Conservation (phyloP, 1,140 invertebrate genomes). For the Zophobas atratus region DNA sequence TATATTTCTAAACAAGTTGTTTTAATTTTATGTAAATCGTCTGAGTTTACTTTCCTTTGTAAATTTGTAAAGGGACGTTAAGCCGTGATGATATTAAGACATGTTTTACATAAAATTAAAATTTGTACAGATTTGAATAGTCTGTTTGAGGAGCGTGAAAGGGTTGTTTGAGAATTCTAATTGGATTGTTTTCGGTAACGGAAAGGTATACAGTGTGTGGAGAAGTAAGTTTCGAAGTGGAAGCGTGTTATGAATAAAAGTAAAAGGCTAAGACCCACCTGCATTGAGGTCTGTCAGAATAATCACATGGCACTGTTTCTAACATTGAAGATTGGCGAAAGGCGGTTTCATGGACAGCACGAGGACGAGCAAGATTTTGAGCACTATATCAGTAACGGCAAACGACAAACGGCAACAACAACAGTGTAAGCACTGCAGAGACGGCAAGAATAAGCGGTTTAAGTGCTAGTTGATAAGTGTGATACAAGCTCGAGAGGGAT, state of each 20-base stretch:
- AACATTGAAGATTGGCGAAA: conserved; percentile 59
- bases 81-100: background rate
- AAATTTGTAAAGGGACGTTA: background rate
- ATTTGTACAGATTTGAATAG: background rate
- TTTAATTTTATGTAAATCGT: conserved; percentile 4
- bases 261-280: conserved; percentile 54
- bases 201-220: background rate
- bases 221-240: background rate
- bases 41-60: background rate
- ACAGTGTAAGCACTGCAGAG: conserved; percentile 56
- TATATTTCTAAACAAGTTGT: conserved; percentile 5
- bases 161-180: background rate
- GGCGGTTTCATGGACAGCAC: conserved; percentile 57
- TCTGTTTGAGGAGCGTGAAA: background rate
- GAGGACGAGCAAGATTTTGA: conserved; percentile 52
- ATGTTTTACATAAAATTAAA: conserved; percentile 6
- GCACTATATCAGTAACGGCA: conserved; percentile 47
- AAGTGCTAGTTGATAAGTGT: conserved; percentile 54
- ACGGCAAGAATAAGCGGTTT: conserved; percentile 55
- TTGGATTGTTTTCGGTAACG: background rate
- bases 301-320: conserved; percentile 62
- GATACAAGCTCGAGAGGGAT: conserved; percentile 56
- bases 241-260: conserved; percentile 24
- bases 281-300: conserved; percentile 61
- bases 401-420: conserved; percentile 51